phyloP scores from a whole-genome alignment of 2,113 vertebrate genomes.

The Apodemus sylvaticus region DNA sequence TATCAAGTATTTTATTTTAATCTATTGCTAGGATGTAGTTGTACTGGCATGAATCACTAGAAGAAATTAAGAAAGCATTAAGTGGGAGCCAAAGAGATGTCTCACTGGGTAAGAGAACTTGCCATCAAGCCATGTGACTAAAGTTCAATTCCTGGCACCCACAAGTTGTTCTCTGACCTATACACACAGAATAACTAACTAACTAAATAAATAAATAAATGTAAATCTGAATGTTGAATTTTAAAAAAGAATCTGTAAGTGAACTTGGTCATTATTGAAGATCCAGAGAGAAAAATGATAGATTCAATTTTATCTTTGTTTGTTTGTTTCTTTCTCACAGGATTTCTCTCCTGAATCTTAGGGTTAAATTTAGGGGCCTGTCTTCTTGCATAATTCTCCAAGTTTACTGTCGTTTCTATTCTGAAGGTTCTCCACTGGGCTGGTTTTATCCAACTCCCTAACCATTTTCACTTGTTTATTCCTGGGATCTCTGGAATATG shows the following conservation, averaged over 20 bases:
- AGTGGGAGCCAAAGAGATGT: neutral
- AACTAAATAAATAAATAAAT: neutral
- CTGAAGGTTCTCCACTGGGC: neutral
- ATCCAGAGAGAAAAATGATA: neutral
- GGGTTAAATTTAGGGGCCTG: neutral
- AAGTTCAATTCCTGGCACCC: neutral
- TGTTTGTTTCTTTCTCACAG: neutral
- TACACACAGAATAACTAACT: neutral
- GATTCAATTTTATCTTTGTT: slow-evolving; percentile 15
- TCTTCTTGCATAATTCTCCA: neutral
- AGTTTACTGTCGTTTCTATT: neutral
- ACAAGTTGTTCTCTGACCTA: neutral
- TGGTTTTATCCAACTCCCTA: neutral
- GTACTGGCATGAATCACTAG: neutral
- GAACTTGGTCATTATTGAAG: neutral
- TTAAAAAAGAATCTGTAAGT: neutral
- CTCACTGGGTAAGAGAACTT: neutral
- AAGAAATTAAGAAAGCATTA: neutral
- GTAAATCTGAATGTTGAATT: neutral
- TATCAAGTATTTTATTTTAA: slow-evolving; percentile 37
- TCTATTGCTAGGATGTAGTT: neutral
- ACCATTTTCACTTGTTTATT: neutral
- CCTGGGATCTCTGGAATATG: neutral
- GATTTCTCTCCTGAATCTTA: neutral
- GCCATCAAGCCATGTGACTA: neutral